Base-by-base conservation (phyloP, 2,113 vertebrate genomes). In the Chrysochloris asiatica region DNA sequence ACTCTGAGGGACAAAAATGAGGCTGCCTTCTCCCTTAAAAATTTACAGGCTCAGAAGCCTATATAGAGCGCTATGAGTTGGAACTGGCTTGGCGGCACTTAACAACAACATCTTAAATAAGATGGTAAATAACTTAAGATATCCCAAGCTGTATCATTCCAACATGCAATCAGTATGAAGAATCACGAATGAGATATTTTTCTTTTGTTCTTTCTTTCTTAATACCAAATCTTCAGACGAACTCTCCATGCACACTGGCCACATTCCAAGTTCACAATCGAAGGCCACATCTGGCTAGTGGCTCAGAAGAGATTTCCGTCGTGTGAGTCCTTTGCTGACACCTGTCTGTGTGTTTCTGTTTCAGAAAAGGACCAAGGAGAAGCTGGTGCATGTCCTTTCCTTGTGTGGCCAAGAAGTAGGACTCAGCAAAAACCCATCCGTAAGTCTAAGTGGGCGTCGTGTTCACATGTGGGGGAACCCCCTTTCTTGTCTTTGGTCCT, bases 331-430 rank as follows among this genome's bases (percentile, higher is more conserved):
- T 72, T 21, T 28, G 56, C 61, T 28, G 81, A 91, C 77, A 76
- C 24, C 4, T 69, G 8, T 33, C 45, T 91, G 17, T 89, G 43
- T 86, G 26, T 61, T 97, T 95, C 26, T 95, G 92, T 97, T 97
- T 65, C 92, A 99, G 99, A 99, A 99, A 97, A 98, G 99, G 95
- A 99, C 99, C 61, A 98, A 99, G 96, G 99, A 99, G 96, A 99
- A 99, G 96, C 97, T 99, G 96, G 99, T 99, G 67, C 99, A 99
- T 0, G 99, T 99, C 77, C 98, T 99, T 92, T 99, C 99, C 88
- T 98, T 99, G 0, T 99, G 99, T 92, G 99, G 99, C 95, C 99
- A 99, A 97, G 99, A 99, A 98, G 99, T 99, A 56, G 99, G 99
- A 90, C 98, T 99, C 92, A 99, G 98, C 95, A 99, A 99, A 98